Evolutionary conservation across 2,888 invertebrate species (phyloP).

Genomic region (Hedychridium roseum): DNA sequence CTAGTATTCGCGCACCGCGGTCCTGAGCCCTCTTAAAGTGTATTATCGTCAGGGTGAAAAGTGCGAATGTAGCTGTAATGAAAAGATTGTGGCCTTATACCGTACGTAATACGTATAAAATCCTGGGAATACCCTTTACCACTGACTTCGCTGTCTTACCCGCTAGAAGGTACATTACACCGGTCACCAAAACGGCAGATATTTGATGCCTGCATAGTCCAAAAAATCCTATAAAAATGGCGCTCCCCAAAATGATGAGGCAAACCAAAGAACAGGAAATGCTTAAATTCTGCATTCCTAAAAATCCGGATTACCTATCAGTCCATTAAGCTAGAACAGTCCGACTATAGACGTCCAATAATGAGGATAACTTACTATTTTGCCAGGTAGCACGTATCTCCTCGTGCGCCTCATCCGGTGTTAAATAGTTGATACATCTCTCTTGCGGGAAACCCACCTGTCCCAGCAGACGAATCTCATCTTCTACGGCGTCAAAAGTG

Average conservation of each 20-base stretch:
- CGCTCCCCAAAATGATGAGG: conserved; percentile 86
- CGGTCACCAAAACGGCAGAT: conserved; percentile 91
- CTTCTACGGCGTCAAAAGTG: no score
- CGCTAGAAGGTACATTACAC: conserved; percentile 92
- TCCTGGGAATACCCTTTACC: no score
- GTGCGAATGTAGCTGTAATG: conserved; percentile 82
- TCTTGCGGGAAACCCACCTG: conserved; percentile 74
- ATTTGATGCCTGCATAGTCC: conserved; percentile 91
- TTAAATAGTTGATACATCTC: conserved; percentile 83
- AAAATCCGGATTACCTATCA: no score
- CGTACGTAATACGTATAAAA: neutral
- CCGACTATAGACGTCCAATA: no score
- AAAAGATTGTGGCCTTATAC: neutral
- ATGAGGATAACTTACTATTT: conserved; percentile 64
- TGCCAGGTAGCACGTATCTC: conserved; percentile 81
- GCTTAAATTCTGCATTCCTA: conserved; percentile 95
- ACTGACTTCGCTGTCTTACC: conserved; percentile 67
- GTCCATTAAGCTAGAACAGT: no score
- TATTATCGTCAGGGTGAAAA: conserved; percentile 91
- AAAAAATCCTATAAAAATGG: conserved; percentile 87
- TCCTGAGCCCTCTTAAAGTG: conserved; percentile 87
- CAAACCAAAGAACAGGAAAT: conserved; percentile 94
- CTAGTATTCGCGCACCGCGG: conserved; percentile 62
- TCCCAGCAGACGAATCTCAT: conserved; percentile 75
- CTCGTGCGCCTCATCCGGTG: conserved; percentile 72